Evolutionary conservation across 2,113 vertebrate species (phyloP), one percentile per base, ranked within the genome.

Genomic region (Scopus umbretta): DNA sequence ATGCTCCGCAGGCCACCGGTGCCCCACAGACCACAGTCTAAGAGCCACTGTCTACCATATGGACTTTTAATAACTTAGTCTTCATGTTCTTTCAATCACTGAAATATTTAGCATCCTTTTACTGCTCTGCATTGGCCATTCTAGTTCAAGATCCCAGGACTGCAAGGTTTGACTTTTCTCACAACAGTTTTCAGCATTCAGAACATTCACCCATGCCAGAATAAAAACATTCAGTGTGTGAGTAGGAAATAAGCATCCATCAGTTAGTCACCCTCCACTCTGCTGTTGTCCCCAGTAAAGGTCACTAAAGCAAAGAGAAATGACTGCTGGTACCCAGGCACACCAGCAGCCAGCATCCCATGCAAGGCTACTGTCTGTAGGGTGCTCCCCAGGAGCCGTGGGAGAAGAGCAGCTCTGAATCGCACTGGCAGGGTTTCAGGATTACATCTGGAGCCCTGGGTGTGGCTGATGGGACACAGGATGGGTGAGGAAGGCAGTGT

Each of bases 71-170:
- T 96, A 78, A 90, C 53, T 82, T 92, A 22, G 12, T 23, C 45
- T 91, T 84, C 2, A 0, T 75, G 40, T 88, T 78, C 81, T 96
- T 94, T 92, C 43, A 58, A 6, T 82, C 67, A 58, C 56, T 94
- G 86, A 97, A 94, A 93, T 72, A 63, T 95, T 97, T 93, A 94
- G 73, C 80, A 78, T 70, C 83, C 21, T 96, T 95, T 94, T 96
- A 83, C 42, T 40, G 29, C 58, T 97, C 81, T 86, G 79, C 40
- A 40, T 52, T 95, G 90, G 72, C 88, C 22, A 3, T 88, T 96
- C 42, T 89, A 74, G 74, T 92, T 92, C 90, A 92, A 62, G 73
- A 66, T 42, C 84, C 79, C 58, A 72, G 72, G 91, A 91, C 63
- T 62, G 80, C 58, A 86, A 84, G 53, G 67, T 81, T 80, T 91